Conservation (phyloP, 2,113 vertebrate genomes). For the Speoplatyrhinus poulsoni region DNA sequence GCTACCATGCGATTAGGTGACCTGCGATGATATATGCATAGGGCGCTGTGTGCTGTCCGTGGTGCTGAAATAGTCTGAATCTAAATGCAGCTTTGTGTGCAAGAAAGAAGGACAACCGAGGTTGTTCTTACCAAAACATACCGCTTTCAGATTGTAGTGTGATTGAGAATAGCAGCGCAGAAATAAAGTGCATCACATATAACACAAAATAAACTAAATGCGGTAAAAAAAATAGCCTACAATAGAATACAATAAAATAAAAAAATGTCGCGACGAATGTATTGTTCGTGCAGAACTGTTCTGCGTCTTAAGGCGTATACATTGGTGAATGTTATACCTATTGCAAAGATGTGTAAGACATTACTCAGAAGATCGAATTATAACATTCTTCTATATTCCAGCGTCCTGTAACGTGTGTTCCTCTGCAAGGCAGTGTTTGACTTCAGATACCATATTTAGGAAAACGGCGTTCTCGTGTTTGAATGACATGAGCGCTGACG, state of each 20-base stretch:
- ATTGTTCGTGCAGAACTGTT: too few relatives aligned
- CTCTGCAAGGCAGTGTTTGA: slow-evolving; percentile 49
- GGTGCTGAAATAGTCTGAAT: slow-evolving; percentile 65
- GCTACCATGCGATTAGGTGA: not conserved
- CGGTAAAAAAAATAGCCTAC: too few relatives aligned
- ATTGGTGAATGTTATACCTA: not conserved
- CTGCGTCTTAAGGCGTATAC: too few relatives aligned
- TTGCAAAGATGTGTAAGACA: slow-evolving; percentile 21
- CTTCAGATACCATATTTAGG: slow-evolving; percentile 65
- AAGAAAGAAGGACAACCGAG: not conserved
- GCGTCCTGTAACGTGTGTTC: slow-evolving; percentile 25
- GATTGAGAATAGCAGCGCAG: too few relatives aligned
- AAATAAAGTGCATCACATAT: too few relatives aligned
- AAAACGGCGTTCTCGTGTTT: slow-evolving; percentile 37
- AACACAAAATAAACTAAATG: too few relatives aligned
- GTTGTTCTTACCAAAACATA: slow-evolving; percentile 7
- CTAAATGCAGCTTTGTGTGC: not conserved
- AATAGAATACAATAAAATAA: too few relatives aligned
- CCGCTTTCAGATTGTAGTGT: not conserved
- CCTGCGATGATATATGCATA: not conserved
- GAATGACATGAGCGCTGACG: slow-evolving; percentile 63
- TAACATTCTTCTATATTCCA: slow-evolving; percentile 23
- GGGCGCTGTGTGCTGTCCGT: slow-evolving; percentile 56
- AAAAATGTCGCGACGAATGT: too few relatives aligned
- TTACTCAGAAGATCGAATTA: not conserved